phyloP scores from a whole-genome alignment of 2,113 vertebrate species.

The Brienomyrus longianalis region DNA sequence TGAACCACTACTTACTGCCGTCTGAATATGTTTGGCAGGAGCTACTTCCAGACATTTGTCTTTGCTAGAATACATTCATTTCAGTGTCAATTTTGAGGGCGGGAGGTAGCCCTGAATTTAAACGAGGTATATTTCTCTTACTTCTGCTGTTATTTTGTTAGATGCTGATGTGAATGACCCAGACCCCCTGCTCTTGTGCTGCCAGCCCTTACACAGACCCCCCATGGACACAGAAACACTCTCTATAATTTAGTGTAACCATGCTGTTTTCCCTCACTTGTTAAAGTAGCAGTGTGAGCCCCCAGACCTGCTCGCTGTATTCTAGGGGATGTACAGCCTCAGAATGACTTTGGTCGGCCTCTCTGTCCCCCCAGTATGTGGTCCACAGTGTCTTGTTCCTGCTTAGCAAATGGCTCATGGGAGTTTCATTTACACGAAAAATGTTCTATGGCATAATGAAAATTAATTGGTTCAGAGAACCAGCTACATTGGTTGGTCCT shows the following conservation, averaged over 20 bases:
- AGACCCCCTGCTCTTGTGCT: background rate
- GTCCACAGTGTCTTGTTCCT: too few relatives aligned
- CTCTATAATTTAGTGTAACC: background rate
- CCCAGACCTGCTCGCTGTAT: background rate
- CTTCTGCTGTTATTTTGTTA: background rate
- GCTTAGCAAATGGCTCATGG: too few relatives aligned
- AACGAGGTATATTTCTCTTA: background rate
- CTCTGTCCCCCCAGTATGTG: background rate
- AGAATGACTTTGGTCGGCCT: background rate
- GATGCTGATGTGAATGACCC: background rate
- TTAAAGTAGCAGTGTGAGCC: background rate
- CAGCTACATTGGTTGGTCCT: too few relatives aligned
- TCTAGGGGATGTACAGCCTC: background rate
- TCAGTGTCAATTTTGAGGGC: background rate
- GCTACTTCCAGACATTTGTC: background rate
- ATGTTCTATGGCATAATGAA: too few relatives aligned
- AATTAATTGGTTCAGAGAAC: background rate
- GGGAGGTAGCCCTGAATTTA: background rate
- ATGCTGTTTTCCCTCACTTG: background rate
- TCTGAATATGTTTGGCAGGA: background rate
- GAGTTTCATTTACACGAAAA: too few relatives aligned
- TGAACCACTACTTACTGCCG: background rate
- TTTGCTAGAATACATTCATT: background rate
- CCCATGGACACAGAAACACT: background rate
- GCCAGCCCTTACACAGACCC: background rate